Evolutionary conservation across 2,797 vertebrate genomes (phyloP), one percentile per base, ranked within the genome.

Genomic region (Argya squamiceps): DNA sequence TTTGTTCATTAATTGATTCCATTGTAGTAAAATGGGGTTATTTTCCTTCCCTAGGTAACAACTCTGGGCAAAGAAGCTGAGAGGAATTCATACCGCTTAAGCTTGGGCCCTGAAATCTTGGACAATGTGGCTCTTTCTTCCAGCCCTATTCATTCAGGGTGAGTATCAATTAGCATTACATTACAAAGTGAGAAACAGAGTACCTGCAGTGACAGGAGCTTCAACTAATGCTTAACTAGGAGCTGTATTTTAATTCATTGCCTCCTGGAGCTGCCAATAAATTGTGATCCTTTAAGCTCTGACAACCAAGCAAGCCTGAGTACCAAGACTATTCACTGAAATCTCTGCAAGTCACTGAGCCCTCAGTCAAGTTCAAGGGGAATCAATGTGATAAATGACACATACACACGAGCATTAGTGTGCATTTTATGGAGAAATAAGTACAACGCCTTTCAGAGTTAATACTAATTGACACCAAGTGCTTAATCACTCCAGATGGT

Each of bases 141-240:
- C 91, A 99, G 99, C 88, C 99, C 99, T 76, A 98, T 99, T 94
- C 99, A 99, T 97, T 99, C 99, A 65, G 99, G 99, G 99, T 99
- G 97, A 96, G 99, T 81, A 78, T 93, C 84, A 49, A 89, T 75
- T 90, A 93, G 78, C 87, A 76, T 96, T 93, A 34, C 90, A 88
- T 37, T 69, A 71, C 83, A 93, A 90, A 76, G 75, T 68, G 44
- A 53, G 73, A n/a, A 87, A 64, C 17, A 65, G 81, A 86, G 60
- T 89, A 85, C 75, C 84, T 84, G 88, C 82, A 86, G 89, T 91
- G 58, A 78, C 65, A 88, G 68, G 11, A 90, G 92, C 93, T 96
- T 96, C 56, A 88, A 53, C 78, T 91, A 95, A 80, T 69, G 84
- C 70, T 91, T 93, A 77, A 63, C 78, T 82, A 86, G 59, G 63